Evolutionary conservation across 1,140 invertebrate genomes (phyloP).

Genomic region (Bombus terrestris): DNA sequence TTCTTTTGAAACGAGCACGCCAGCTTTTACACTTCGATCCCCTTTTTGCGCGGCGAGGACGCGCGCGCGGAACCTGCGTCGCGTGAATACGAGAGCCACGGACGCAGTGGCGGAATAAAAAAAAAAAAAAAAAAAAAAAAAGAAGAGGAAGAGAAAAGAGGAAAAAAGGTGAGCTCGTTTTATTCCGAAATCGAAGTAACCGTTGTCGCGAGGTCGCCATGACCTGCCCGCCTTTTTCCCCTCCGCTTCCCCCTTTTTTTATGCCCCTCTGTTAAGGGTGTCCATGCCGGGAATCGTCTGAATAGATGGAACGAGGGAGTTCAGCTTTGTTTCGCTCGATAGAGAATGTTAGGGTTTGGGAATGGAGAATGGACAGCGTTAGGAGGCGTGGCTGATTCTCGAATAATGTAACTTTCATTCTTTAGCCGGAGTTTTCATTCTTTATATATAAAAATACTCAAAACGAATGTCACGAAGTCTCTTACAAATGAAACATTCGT

Average conservation of each 20-base stretch:
- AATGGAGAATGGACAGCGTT: too few relatives aligned
- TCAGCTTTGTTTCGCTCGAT: background rate
- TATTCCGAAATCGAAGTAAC: constrained; percentile 62
- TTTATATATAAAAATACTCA: background rate
- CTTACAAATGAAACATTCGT: too few relatives aligned
- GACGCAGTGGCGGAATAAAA: background rate
- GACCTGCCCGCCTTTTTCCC: constrained; percentile 35
- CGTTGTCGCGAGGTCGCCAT: constrained; percentile 52
- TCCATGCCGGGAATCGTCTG: constrained; percentile 17
- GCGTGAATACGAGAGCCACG: constrained; percentile 54
- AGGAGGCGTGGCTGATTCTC: background rate
- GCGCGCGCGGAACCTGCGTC: constrained; percentile 9
- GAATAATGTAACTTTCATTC: background rate
- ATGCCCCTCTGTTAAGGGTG: constrained; percentile 24
- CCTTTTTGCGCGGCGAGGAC: constrained; percentile 15
- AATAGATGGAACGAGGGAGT: constrained; percentile 1
- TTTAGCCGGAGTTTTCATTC: background rate
- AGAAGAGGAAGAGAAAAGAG: background rate
- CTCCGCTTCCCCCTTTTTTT: background rate
- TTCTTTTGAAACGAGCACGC: constrained; percentile 48
- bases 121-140: constrained; percentile 1
- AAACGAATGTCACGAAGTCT: too few relatives aligned
- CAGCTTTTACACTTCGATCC: constrained; percentile 59
- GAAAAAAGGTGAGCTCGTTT: constrained; percentile 32
- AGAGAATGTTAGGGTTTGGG: too few relatives aligned